phyloP scores from a whole-genome alignment of 2,797 vertebrate species.

The Mycteria americana region DNA sequence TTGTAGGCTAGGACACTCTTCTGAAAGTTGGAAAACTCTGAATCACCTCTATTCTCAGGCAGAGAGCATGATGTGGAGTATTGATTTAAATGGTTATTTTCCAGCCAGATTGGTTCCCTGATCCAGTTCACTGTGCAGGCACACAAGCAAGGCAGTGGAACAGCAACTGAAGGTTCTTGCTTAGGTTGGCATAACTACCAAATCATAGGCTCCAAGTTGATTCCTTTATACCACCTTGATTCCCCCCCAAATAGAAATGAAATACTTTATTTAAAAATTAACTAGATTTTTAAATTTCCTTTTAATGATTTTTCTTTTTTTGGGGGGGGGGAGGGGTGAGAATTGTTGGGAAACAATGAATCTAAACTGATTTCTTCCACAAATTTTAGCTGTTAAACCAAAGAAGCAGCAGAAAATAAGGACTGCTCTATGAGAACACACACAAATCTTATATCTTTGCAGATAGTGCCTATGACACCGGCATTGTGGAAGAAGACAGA shows the following conservation, averaged over 20 bases:
- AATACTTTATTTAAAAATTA: neutral
- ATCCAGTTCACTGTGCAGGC: neutral
- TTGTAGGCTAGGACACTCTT: neutral
- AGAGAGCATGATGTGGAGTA: neutral
- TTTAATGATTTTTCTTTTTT: neutral
- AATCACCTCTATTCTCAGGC: neutral
- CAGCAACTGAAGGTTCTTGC: neutral
- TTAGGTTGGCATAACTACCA: neutral
- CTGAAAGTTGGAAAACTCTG: neutral
- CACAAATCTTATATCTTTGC: neutral
- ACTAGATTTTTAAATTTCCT: accelerated
- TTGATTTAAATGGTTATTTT: neutral
- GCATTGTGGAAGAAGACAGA: neutral
- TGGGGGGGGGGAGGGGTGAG: accelerated
- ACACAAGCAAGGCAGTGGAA: neutral
- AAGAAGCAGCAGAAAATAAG: neutral
- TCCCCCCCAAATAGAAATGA: neutral
- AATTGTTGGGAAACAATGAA: neutral
- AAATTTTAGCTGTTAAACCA: neutral
- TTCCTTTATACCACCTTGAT: neutral
- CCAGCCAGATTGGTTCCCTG: neutral
- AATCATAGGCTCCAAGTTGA: neutral
- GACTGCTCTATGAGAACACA: neutral
- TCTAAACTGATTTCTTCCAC: neutral
- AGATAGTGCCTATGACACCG: neutral